These are phyloP conservation scores for Emydoidea blandingii DNA, from an alignment of 2,797 vertebrate species.

Conservation along the genomic window DNA sequence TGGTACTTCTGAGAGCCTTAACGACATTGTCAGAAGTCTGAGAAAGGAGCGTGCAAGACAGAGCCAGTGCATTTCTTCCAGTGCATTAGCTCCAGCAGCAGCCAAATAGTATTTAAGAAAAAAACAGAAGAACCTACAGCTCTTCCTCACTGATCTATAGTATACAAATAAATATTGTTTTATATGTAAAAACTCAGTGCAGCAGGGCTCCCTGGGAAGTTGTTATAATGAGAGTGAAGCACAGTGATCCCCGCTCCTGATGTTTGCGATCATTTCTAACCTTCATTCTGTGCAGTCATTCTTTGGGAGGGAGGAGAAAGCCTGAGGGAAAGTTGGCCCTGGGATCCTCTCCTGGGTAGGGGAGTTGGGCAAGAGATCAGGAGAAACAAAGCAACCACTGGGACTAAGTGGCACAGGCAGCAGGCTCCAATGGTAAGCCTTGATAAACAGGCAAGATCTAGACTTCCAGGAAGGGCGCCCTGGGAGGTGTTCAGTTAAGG, in stretches of 20 bases:
- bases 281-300: neutral
- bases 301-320: neutral
- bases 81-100: neutral
- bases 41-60: slow-evolving; percentile 8
- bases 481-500: neutral
- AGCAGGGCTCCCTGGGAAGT: neutral
- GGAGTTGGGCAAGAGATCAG: neutral
- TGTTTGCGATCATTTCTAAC: slow-evolving; percentile 14
- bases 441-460: neutral
- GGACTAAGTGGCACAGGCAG: neutral
- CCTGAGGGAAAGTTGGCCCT: neutral
- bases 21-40: neutral
- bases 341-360: neutral
- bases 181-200: slow-evolving; percentile 27
- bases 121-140: slow-evolving; percentile 5
- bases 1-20: neutral
- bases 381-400: neutral
- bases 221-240: slow-evolving; percentile 1
- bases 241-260: neutral
- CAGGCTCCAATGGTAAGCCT: neutral
- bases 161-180: slow-evolving; percentile 33
- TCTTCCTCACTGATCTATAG: slow-evolving; percentile 50
- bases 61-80: slow-evolving; percentile 54
- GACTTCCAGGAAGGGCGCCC: too few species aligned
- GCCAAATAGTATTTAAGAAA: slow-evolving; percentile 28